Evolutionary conservation across 2,888 invertebrate genomes (phyloP).

Genomic region (Serrognathus titanus): DNA sequence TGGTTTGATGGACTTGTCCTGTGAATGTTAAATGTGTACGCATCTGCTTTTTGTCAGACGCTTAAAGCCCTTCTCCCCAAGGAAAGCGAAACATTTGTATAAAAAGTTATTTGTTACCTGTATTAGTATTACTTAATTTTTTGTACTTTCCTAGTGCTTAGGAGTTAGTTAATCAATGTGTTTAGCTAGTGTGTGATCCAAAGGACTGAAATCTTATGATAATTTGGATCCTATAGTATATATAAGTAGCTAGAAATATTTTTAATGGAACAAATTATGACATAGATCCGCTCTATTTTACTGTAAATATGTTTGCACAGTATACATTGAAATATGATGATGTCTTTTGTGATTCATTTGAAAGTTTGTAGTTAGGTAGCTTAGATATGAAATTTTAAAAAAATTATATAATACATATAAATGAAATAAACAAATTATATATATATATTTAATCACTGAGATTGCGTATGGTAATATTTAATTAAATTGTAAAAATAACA

Average conservation of each 20-base stretch:
- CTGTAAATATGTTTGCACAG: conserved; percentile 14
- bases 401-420: conserved; percentile 7
- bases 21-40: conserved; percentile 19
- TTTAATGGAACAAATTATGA: conserved; percentile 1
- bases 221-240: conserved; percentile 22
- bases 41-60: conserved; percentile 17
- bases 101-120: conserved; percentile 13
- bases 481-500: background rate
- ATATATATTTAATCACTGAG: background rate
- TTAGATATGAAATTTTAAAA: conserved; percentile 24
- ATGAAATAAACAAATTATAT: background rate
- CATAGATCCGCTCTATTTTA: conserved; percentile 8
- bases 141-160: conserved; percentile 11
- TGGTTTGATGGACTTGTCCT: conserved; percentile 2
- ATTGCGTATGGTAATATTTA: background rate
- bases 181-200: conserved; percentile 3
- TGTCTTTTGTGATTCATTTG: conserved; percentile 15
- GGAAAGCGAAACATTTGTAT: conserved; percentile 1
- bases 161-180: background rate
- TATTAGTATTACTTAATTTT: conserved; percentile 18
- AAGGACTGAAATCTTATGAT: conserved; percentile 19
- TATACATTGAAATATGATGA: conserved; percentile 12
- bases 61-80: conserved; percentile 10
- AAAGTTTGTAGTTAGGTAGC: conserved; percentile 22
- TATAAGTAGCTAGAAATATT: conserved; percentile 6